A percentile compares a stretch with the other conserved stretches of the same genome.
Evolutionary conservation across 2,113 vertebrate species (phyloP).

Genomic region (Tenrec ecaudatus): DNA sequence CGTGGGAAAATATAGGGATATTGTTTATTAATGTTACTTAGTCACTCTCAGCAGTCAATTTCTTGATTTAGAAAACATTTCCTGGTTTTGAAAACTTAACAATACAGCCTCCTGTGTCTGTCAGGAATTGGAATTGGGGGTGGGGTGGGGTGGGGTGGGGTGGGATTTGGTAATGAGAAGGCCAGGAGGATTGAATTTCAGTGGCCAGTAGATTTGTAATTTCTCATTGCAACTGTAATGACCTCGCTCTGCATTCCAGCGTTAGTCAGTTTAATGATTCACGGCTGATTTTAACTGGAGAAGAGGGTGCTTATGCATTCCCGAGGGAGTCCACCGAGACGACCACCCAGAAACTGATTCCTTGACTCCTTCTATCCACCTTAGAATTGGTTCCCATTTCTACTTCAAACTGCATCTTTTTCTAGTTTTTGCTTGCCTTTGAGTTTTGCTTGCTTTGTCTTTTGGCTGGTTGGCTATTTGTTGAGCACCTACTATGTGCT

Average conservation of each 20-base stretch:
- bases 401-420: not conserved
- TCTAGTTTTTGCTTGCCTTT: not conserved
- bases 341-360: not conserved
- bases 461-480: not conserved
- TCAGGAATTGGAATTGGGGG: no score
- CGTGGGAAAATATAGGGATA: conserved; percentile 56
- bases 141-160: no score
- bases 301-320: no score
- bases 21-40: conserved; percentile 59
- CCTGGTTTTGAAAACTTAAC: not conserved
- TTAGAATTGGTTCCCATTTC: not conserved
- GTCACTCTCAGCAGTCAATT: conserved; percentile 57
- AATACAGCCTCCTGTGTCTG: no score
- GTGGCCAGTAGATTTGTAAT: no score
- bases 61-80: conserved; percentile 63
- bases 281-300: no score
- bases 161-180: no score
- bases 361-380: not conserved
- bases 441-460: not conserved
- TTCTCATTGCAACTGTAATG: no score
- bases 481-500: not conserved
- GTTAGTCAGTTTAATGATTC: no score
- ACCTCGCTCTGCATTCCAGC: no score
- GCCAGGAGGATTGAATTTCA: no score
- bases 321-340: no score